Conservation (phyloP, 2,113 vertebrate genomes). For the Edolisoma coerulescens region DNA sequence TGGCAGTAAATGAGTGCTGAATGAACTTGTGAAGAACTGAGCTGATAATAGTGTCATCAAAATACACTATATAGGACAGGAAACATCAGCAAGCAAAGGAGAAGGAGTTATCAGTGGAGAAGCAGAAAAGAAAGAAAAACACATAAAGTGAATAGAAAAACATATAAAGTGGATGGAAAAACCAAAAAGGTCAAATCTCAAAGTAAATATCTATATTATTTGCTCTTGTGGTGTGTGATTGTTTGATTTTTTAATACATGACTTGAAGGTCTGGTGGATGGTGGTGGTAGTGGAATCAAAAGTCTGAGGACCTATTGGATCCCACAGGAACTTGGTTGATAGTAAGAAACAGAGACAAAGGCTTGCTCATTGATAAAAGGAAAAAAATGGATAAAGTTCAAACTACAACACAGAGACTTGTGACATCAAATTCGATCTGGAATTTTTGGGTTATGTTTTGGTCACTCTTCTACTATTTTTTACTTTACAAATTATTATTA, state of each 20-base stretch:
- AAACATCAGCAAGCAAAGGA: neutral
- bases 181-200: neutral
- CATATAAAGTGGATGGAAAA: neutral
- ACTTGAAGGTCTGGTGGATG: neutral
- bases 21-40: neutral
- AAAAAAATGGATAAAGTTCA: neutral
- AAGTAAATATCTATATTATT: neutral
- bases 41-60: neutral
- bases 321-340: neutral
- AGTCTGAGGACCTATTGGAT: rapidly evolving
- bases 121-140: neutral
- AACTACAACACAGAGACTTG: neutral
- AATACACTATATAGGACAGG: neutral
- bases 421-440: neutral
- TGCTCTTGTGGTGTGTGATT: neutral
- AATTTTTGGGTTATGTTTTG: neutral
- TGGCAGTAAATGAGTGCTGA: neutral
- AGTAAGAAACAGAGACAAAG: neutral
- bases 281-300: neutral
- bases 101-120: neutral
- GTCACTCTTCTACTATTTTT: neutral
- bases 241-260: neutral
- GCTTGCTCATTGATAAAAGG: neutral
- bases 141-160: neutral
- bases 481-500: neutral